Percentiles rank a stretch among this genome's conserved stretches.
These are phyloP conservation scores for Prochilodus magdalenae DNA, from an alignment of 2,113 vertebrate genomes.

Conservation along the genomic window DNA sequence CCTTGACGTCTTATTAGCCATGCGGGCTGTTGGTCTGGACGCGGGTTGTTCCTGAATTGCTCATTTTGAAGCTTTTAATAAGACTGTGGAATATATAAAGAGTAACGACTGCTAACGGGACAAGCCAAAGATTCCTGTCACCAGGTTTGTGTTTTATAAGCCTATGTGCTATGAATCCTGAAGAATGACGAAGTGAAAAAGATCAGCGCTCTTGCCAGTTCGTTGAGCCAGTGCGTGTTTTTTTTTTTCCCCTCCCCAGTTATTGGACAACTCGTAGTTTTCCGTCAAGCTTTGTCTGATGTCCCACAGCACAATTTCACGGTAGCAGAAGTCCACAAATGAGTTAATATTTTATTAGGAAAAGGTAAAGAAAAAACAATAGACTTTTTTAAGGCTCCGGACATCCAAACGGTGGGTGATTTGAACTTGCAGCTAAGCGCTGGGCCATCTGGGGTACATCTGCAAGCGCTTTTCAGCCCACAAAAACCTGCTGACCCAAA, in stretches of 20 bases:
- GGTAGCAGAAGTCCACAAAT: conserved; percentile 23
- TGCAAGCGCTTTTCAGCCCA: conserved; percentile 65
- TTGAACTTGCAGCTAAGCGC: conserved; percentile 16
- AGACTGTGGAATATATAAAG: neutral
- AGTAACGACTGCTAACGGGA: neutral
- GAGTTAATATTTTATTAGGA: conserved; percentile 58
- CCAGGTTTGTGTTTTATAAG: neutral
- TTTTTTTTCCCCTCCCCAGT: neutral
- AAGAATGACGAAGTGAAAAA: neutral
- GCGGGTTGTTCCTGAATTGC: no score
- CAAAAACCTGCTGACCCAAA: conserved; percentile 39
- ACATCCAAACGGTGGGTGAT: conserved; percentile 55
- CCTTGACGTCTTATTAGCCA: neutral
- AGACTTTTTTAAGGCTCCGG: conserved; percentile 50
- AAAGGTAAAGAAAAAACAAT: conserved; percentile 48
- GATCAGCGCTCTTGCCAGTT: neutral
- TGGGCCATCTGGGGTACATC: conserved; percentile 59
- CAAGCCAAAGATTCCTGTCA: neutral
- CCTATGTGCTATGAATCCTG: conserved; percentile 11
- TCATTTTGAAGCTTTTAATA: neutral
- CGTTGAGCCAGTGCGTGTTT: neutral
- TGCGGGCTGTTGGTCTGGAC: no score
- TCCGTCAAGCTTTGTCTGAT: conserved; percentile 9
- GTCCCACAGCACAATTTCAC: conserved; percentile 10
- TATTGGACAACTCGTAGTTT: neutral